Evolutionary conservation across 2,113 vertebrate species (phyloP), one percentile per base, ranked within the genome.

Genomic region (Carettochelys insculpta): DNA sequence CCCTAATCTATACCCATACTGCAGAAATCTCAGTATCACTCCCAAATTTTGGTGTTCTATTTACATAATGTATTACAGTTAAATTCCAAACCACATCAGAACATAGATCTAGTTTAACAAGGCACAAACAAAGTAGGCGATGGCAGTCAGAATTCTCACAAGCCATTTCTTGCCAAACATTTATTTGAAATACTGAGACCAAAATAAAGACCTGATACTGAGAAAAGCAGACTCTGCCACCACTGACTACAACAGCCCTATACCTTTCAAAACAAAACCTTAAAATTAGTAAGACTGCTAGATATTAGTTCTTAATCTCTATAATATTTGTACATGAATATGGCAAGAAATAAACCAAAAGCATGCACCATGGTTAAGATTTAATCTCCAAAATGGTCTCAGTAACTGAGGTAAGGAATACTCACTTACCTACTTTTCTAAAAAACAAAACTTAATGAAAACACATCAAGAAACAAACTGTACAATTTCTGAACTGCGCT

Each of bases 401-500:
- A 51, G 3, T 29, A 85, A 82, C 27, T 22, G 47, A 90, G 38
- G 45, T 65, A 54, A 92, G 31, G 38, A 87, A 78, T 51, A 83
- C 50, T 52, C 77, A 41, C 85, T 91, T 93, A 48, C 53, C 34
- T 51, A 13, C 47, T 80, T 88, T 88, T 94, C 87, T 75, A 81
- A 93, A 89, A 82, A 92, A 78, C 75, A 80, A 27, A 90, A 92
- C 80, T 83, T 80, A 94, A 94, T n/a, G 82, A 96, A 96, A 92
- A 85, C 96, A 97, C 97, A 96, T 97, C 96, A 98, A 98, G 97
- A 98, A 98, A 95, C 96, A 97, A 98, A 95, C 96, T 97, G 89
- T 97, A 98, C 95, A 96, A 97, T 98, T 98, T 98, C 97, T 98
- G 98, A 98, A 98, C 98, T 97, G 98, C 97, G 98, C 98, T 97